phyloP scores from a whole-genome alignment of 2,797 vertebrate genomes.

The Bryconaethiops microstoma region DNA sequence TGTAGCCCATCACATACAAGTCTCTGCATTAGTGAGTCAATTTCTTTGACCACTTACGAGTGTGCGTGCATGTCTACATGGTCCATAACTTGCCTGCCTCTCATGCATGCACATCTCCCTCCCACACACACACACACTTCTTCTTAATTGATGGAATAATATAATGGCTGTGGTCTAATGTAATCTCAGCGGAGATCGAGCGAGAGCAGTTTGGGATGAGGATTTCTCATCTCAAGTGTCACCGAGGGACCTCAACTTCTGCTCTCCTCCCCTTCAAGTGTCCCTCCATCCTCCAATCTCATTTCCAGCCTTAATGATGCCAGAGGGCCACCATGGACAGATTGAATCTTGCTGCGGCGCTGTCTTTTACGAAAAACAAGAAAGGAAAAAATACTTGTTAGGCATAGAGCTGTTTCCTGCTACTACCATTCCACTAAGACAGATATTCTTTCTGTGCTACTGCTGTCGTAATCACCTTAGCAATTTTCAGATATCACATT shows the following conservation, averaged over 20 bases:
- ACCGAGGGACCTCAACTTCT: constrained; percentile 43
- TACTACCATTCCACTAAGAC: constrained; percentile 1
- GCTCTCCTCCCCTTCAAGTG: constrained; percentile 51
- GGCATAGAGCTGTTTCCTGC: constrained; percentile 20
- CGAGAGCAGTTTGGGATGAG: constrained; percentile 74
- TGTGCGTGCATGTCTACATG: constrained; percentile 15
- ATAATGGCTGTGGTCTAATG: constrained; percentile 76
- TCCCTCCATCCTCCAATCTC: constrained; percentile 72
- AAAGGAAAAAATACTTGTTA: neutral
- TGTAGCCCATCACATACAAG: constrained; percentile 14
- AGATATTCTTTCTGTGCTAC: neutral
- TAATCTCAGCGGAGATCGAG: constrained; percentile 72
- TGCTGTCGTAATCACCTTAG: constrained; percentile 3
- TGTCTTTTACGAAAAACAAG: constrained; percentile 47
- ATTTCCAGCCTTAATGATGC: constrained; percentile 74
- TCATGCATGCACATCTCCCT: constrained; percentile 10
- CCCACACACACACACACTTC: constrained; percentile 39
- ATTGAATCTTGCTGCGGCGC: constrained; percentile 65
- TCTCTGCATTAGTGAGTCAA: constrained; percentile 10
- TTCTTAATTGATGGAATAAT: constrained; percentile 76
- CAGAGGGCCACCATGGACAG: constrained; percentile 67
- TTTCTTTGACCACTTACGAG: constrained; percentile 34
- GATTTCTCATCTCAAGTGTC: constrained; percentile 64
- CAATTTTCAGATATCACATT: constrained; percentile 14
- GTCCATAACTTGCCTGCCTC: constrained; percentile 4